phyloP scores from a whole-genome alignment of 2,113 vertebrate genomes.

The Eretmochelys imbricata region DNA sequence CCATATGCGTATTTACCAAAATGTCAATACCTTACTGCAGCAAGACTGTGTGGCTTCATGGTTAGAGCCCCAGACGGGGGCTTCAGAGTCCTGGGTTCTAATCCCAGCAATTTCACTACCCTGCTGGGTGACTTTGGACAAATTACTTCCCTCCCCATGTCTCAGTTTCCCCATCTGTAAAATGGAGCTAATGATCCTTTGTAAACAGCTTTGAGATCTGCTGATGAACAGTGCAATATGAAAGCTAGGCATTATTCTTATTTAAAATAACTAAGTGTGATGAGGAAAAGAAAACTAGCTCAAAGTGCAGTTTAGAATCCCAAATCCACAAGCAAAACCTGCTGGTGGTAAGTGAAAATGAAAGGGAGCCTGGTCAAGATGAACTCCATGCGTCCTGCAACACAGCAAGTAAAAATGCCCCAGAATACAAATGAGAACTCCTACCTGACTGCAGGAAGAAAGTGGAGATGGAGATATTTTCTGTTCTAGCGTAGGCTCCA shows the following conservation, averaged over 20 bases:
- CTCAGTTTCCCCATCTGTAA: background rate
- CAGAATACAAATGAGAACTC: slow-evolving; percentile 12
- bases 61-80: background rate
- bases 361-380: background rate
- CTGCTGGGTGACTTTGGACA: background rate
- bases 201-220: background rate
- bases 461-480: background rate
- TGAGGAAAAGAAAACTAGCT: background rate
- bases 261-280: background rate
- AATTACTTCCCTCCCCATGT: background rate
- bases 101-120: background rate
- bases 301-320: background rate
- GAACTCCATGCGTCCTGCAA: accelerated
- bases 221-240: background rate
- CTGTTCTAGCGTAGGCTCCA: background rate
- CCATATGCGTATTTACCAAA: background rate
- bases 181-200: background rate
- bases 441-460: background rate
- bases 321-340: background rate
- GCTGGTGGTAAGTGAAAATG: background rate
- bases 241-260: background rate
- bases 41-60: background rate
- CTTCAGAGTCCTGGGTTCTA: background rate
- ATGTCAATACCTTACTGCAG: background rate
- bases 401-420: background rate